These are phyloP conservation scores for Malacosoma neustria DNA, from an alignment of 2,888 invertebrate genomes.

Conservation along the genomic window DNA sequence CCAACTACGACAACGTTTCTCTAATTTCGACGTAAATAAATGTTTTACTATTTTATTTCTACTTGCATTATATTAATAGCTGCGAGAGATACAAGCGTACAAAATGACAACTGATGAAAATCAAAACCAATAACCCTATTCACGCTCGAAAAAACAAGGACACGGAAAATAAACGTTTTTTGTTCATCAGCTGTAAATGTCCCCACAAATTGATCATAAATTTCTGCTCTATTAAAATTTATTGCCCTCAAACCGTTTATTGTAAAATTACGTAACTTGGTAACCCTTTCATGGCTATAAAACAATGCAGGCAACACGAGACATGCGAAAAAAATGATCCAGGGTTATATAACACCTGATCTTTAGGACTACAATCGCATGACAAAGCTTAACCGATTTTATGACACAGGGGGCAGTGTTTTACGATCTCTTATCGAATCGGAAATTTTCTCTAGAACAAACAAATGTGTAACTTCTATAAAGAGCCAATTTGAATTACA, in stretches of 20 bases:
- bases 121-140: conserved; percentile 25
- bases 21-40: too few relatives aligned
- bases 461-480: conserved; percentile 44
- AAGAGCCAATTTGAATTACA: conserved; percentile 45
- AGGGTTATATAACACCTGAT: conserved; percentile 37
- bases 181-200: conserved; percentile 64
- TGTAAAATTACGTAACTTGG: conserved; percentile 60
- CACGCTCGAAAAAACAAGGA: conserved; percentile 37
- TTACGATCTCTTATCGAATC: conserved; percentile 65
- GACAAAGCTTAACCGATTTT: conserved; percentile 45
- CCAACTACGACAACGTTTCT: too few relatives aligned
- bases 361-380: conserved; percentile 44
- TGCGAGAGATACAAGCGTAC: too few relatives aligned
- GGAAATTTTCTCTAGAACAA: conserved; percentile 49
- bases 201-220: conserved; percentile 62
- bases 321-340: conserved; percentile 45
- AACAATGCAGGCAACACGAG: conserved; percentile 49
- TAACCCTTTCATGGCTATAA: conserved; percentile 58
- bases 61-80: too few relatives aligned
- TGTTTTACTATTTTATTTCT: too few relatives aligned
- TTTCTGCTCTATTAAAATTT: conserved; percentile 67
- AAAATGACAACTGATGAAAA: conserved; percentile 2
- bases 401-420: conserved; percentile 59
- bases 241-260: conserved; percentile 59
- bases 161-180: conserved; percentile 44